These are phyloP conservation scores for Lycophotia porphyrea DNA, from an alignment of 2,888 invertebrate genomes.

Conservation along the genomic window DNA sequence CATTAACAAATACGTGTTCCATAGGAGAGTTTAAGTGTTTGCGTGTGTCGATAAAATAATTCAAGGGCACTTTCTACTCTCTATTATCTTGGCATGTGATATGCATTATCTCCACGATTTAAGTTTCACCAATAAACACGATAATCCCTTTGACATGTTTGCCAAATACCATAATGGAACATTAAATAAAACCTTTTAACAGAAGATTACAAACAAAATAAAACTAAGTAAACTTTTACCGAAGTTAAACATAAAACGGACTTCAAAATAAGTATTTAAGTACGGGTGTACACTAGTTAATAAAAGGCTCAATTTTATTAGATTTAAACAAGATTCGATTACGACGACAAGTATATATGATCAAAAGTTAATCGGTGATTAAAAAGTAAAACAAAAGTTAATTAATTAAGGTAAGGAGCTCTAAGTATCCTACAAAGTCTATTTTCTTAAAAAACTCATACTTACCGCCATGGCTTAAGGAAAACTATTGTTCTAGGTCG, in stretches of 20 bases:
- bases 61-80: constrained; percentile 52
- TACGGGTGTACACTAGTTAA: not conserved
- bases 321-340: not conserved
- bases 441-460: not conserved
- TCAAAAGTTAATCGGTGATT: not conserved
- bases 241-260: not conserved
- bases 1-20: constrained; percentile 17
- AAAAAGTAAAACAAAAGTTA: not conserved
- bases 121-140: constrained; percentile 34
- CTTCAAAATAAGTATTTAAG: not conserved
- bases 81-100: constrained; percentile 46
- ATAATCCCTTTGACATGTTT: constrained; percentile 44
- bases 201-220: constrained; percentile 4
- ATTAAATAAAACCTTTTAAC: constrained; percentile 40
- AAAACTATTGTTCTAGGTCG: constrained; percentile 38
- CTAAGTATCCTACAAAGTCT: not conserved
- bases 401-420: not conserved
- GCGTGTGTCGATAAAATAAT: constrained; percentile 37
- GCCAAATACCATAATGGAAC: constrained; percentile 27
- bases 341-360: not conserved
- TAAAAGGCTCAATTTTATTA: not conserved
- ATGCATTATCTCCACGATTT: constrained; percentile 38
- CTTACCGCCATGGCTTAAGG: not conserved
- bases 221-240: not conserved
- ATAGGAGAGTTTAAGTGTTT: constrained; percentile 20